Percentiles rank a stretch among this genome's conserved stretches.
Conservation (phyloP, 1,140 invertebrate species). For the Polypedilum vanderplanki region DNA sequence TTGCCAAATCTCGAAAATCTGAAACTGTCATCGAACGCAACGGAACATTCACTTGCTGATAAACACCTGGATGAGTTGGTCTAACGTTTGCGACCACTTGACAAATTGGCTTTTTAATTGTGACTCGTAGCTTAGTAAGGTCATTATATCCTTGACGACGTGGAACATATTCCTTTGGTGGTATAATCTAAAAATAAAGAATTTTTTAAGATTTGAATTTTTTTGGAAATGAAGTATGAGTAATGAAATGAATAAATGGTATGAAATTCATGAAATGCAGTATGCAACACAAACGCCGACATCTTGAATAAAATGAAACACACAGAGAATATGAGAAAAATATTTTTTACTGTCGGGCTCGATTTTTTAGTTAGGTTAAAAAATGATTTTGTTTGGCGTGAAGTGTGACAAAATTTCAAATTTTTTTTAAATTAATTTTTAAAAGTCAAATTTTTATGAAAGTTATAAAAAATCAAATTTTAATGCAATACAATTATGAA, state of each 20-base stretch:
- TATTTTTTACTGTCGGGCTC: neutral
- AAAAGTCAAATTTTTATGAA: neutral
- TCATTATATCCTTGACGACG: conserved; percentile 74
- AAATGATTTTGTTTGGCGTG: no score
- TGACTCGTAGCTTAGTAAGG: conserved; percentile 66
- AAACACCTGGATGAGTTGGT: conserved; percentile 57
- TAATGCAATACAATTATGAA: no score
- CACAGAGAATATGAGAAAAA: neutral
- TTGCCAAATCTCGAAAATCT: conserved; percentile 82
- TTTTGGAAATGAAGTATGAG: neutral
- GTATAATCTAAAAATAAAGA: conserved; percentile 59
- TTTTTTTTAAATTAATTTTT: neutral
- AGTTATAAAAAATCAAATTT: neutral
- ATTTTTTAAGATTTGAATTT: neutral
- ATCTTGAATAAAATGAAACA: neutral
- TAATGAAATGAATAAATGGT: neutral
- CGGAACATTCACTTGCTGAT: conserved; percentile 94
- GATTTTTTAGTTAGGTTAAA: no score
- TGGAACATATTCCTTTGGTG: conserved; percentile 88
- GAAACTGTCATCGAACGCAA: conserved; percentile 85
- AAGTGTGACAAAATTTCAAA: neutral
- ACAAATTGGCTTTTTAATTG: conserved; percentile 88
- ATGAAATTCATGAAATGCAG: neutral
- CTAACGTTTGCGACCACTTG: conserved; percentile 79
- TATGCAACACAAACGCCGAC: conserved; percentile 9